A percentile compares a stretch with the other conserved stretches of the same genome.
phyloP scores from a whole-genome alignment of 2,113 vertebrate genomes.

The Spermophilus dauricus region DNA sequence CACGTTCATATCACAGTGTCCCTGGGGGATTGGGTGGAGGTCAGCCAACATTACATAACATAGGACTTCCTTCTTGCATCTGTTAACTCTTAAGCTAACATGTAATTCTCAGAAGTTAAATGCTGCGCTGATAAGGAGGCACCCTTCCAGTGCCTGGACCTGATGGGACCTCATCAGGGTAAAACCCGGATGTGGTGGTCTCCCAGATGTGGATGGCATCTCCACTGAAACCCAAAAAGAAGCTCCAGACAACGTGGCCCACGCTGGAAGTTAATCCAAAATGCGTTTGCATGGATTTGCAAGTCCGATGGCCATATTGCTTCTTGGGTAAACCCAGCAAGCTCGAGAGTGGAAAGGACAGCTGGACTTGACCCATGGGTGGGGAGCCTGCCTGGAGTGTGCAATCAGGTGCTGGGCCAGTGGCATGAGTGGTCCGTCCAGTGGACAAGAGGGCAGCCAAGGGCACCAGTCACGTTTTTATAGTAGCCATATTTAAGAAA shows the following conservation, averaged over 20 bases:
- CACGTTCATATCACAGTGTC: fast-evolving
- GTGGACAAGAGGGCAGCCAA: neutral
- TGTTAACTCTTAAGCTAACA: neutral
- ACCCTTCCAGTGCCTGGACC: too few relatives aligned
- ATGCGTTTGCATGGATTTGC: neutral
- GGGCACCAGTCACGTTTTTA: neutral
- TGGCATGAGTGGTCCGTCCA: too few relatives aligned
- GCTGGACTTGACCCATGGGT: too few relatives aligned
- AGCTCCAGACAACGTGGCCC: neutral
- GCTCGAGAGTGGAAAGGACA: too few relatives aligned
- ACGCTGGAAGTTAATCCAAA: neutral
- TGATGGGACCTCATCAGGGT: neutral
- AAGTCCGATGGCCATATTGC: too few relatives aligned
- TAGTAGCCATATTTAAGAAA: neutral
- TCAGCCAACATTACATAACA: neutral
- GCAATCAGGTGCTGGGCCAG: neutral
- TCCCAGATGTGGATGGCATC: neutral
- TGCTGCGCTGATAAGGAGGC: fast-evolving
- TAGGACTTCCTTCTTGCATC: too few relatives aligned
- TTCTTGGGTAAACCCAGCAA: neutral
- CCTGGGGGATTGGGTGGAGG: fast-evolving
- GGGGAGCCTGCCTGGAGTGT: neutral
- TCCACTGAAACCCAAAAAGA: neutral
- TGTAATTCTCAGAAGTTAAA: neutral
- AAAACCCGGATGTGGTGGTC: neutral